Conservation (phyloP, 2,113 vertebrate species). For the Burhinus oedicnemus region DNA sequence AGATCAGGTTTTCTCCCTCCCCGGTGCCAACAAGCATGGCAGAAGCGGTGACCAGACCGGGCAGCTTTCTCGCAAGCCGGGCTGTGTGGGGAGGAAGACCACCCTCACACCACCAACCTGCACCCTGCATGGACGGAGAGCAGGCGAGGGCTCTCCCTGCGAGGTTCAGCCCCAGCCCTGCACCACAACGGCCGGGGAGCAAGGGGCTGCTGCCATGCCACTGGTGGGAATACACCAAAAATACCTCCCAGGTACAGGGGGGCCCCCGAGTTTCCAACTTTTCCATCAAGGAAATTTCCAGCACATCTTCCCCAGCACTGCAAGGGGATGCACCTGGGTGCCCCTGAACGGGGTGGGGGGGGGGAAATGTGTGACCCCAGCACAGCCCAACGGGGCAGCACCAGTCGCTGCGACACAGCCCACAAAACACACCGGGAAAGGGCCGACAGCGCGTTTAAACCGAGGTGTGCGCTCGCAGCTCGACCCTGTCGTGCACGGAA, state of each 20-base stretch:
- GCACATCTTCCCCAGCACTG: background rate
- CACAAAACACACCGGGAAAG: background rate
- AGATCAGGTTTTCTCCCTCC: background rate
- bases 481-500: accelerated
- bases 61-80: background rate
- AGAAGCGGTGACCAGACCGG: accelerated
- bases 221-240: background rate
- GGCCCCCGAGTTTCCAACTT: accelerated
- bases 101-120: too few relatives aligned
- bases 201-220: background rate
- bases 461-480: background rate
- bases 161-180: background rate
- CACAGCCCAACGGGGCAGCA: background rate
- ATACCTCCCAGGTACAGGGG: accelerated
- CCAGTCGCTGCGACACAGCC: accelerated
- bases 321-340: accelerated
- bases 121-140: accelerated
- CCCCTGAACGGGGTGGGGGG: background rate
- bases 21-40: accelerated
- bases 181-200: background rate
- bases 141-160: background rate
- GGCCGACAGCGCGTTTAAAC: background rate
- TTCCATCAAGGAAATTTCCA: accelerated
- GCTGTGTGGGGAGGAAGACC: too few relatives aligned
- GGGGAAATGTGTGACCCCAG: too few relatives aligned